These are phyloP conservation scores for Venustaconcha ellipsiformis DNA, from an alignment of 1,140 invertebrate species.

Conservation along the genomic window DNA sequence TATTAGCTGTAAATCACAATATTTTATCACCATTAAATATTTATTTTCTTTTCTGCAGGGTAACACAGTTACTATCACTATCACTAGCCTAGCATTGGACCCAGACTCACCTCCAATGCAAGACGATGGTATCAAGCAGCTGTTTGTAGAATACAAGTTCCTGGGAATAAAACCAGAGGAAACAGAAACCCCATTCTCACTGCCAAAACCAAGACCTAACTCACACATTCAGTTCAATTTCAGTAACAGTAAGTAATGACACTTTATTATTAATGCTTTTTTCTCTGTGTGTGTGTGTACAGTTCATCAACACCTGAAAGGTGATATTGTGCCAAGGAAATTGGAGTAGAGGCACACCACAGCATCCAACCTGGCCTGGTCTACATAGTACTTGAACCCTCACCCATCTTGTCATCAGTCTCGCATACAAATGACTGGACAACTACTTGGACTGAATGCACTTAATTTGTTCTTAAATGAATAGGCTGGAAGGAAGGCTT, in stretches of 20 bases:
- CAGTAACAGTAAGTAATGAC: conserved; percentile 66
- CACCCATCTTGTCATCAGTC: too few relatives aligned
- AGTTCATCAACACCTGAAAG: too few relatives aligned
- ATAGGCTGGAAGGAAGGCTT: too few relatives aligned
- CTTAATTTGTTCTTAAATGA: too few relatives aligned
- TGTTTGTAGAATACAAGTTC: conserved; percentile 71
- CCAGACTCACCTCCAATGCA: conserved; percentile 54
- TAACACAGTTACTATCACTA: conserved; percentile 60
- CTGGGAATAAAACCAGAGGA: conserved; percentile 66
- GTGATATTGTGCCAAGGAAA: too few relatives aligned
- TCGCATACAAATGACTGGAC: too few relatives aligned
- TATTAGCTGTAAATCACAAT: not conserved
- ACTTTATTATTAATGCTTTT: too few relatives aligned
- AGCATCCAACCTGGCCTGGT: too few relatives aligned
- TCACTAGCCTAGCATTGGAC: conserved; percentile 60
- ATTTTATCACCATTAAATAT: not conserved
- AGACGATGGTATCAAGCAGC: conserved; percentile 60
- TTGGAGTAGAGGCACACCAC: too few relatives aligned
- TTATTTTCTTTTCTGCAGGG: conserved; percentile 36
- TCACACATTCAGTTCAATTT: conserved; percentile 68
- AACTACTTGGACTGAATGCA: too few relatives aligned
- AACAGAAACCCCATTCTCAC: conserved; percentile 69
- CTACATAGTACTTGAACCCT: too few relatives aligned
- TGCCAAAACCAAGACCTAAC: conserved; percentile 67
- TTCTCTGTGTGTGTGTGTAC: too few relatives aligned